A percentile compares a stretch with the other conserved stretches of the same genome.
Conservation (phyloP, 2,113 vertebrate genomes). For the Lathamus discolor region DNA sequence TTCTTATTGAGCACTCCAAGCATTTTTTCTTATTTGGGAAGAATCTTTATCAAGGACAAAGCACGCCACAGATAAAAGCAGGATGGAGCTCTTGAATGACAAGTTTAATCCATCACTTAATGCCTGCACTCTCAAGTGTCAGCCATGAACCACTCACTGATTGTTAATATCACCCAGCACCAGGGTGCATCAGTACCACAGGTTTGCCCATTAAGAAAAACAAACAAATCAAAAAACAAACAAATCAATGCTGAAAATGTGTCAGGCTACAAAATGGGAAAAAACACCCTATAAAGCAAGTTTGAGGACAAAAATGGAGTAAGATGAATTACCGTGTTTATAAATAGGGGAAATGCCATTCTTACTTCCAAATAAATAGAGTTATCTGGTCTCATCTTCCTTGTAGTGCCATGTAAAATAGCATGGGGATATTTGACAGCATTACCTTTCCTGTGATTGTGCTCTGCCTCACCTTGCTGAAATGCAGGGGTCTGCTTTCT, state of each 20-base stretch:
- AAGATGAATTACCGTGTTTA: neutral
- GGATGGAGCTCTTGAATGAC: constrained; percentile 36
- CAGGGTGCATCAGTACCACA: constrained; percentile 22
- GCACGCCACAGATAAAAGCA: constrained; percentile 29
- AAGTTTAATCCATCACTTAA: constrained; percentile 63
- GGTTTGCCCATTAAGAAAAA: constrained; percentile 35
- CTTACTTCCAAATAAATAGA: neutral
- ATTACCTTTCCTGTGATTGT: neutral
- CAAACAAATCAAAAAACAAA: constrained; percentile 62
- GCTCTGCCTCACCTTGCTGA: neutral
- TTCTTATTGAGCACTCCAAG: neutral
- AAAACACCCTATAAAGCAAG: neutral
- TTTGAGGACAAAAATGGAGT: neutral
- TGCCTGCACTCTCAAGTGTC: constrained; percentile 5
- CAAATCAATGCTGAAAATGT: constrained; percentile 30
- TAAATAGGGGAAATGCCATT: neutral
- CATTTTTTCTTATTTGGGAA: constrained; percentile 41
- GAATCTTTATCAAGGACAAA: constrained; percentile 63
- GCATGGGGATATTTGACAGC: neutral
- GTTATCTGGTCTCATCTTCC: neutral
- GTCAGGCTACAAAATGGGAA: constrained; percentile 13
- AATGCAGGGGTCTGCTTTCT: neutral
- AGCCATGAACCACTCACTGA: constrained; percentile 7
- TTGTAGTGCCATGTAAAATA: neutral
- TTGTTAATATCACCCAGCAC: constrained; percentile 31